A percentile compares a stretch with the other conserved stretches of the same genome.
Conservation (phyloP, 1,140 invertebrate species). For the Ips typographus region DNA sequence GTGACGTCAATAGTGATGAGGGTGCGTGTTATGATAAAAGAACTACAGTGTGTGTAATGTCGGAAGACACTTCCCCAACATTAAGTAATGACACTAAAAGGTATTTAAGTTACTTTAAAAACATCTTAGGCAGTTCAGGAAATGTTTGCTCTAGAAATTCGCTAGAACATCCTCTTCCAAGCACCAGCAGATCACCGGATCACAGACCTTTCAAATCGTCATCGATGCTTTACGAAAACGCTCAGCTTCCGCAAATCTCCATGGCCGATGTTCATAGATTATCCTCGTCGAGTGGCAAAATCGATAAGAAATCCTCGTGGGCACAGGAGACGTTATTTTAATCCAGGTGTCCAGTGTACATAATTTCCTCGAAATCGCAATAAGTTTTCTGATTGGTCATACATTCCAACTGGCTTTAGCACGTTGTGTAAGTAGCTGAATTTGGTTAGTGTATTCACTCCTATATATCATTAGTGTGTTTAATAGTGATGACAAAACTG, state of each 20-base stretch:
- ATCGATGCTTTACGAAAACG: slow-evolving; percentile 34
- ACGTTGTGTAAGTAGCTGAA: too few species aligned
- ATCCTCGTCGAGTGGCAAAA: slow-evolving; percentile 32
- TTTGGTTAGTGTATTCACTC: too few species aligned
- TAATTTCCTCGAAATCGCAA: too few species aligned
- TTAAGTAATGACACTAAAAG: slow-evolving; percentile 22
- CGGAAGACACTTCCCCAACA: slow-evolving; percentile 23
- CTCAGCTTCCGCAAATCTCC: slow-evolving; percentile 37
- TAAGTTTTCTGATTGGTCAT: too few species aligned
- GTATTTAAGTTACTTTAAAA: slow-evolving; percentile 14
- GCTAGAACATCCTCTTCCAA: slow-evolving; percentile 22
- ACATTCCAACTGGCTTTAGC: too few species aligned
- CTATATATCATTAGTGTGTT: too few species aligned
- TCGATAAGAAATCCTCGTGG: slow-evolving; percentile 40
- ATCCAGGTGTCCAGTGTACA: too few species aligned
- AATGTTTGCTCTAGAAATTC: slow-evolving; percentile 17
- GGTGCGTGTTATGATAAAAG: slow-evolving; percentile 42
- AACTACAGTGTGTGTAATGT: slow-evolving; percentile 31
- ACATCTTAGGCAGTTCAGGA: not conserved
- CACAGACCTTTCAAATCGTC: slow-evolving; percentile 39
- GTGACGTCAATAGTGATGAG: slow-evolving; percentile 57
- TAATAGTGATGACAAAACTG: too few species aligned
- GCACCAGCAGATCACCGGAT: slow-evolving; percentile 18
- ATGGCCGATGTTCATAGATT: slow-evolving; percentile 33
- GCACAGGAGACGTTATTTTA: slow-evolving; percentile 46